These are phyloP conservation scores for Ischnus inquisitorius DNA, from an alignment of 2,888 invertebrate species.

Conservation along the genomic window DNA sequence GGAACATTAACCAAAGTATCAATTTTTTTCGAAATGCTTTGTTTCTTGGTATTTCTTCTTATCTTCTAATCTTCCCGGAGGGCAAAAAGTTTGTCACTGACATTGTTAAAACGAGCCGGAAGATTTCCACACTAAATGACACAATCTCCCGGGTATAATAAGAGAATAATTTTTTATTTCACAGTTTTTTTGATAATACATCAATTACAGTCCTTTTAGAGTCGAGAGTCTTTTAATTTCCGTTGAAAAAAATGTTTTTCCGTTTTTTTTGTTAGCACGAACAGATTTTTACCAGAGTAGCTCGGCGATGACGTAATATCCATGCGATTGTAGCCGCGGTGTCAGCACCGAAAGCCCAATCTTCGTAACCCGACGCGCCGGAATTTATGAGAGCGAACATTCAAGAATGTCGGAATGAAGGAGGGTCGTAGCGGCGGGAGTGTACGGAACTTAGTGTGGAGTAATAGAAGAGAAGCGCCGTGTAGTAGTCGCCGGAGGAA, in stretches of 20 bases:
- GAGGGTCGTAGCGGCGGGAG: slow-evolving; percentile 12
- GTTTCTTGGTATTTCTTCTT: too few species aligned
- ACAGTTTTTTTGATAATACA: too few species aligned
- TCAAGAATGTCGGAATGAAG: slow-evolving; percentile 42
- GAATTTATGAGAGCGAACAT: slow-evolving; percentile 60
- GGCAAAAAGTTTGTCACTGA: too few species aligned
- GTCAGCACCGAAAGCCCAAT: slow-evolving; percentile 54
- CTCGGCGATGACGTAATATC: slow-evolving; percentile 33
- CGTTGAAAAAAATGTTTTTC: too few species aligned
- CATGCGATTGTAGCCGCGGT: slow-evolving; percentile 18
- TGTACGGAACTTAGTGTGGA: slow-evolving; percentile 6
- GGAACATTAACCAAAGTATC: too few species aligned
- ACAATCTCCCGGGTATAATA: too few species aligned
- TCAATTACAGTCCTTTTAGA: too few species aligned
- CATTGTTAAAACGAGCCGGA: too few species aligned
- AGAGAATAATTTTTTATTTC: too few species aligned
- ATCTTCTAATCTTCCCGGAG: too few species aligned
- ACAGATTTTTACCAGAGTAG: background rate
- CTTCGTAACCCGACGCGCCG: slow-evolving; percentile 57
- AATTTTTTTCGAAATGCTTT: too few species aligned
- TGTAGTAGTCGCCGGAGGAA: slow-evolving; percentile 53
- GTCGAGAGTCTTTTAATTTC: background rate
- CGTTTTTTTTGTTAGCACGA: slow-evolving; percentile 5
- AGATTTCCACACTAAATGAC: too few species aligned
- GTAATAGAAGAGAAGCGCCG: slow-evolving; percentile 29